Evolutionary conservation across 2,113 vertebrate species (phyloP).

Genomic region (Pygoscelis antarcticus): DNA sequence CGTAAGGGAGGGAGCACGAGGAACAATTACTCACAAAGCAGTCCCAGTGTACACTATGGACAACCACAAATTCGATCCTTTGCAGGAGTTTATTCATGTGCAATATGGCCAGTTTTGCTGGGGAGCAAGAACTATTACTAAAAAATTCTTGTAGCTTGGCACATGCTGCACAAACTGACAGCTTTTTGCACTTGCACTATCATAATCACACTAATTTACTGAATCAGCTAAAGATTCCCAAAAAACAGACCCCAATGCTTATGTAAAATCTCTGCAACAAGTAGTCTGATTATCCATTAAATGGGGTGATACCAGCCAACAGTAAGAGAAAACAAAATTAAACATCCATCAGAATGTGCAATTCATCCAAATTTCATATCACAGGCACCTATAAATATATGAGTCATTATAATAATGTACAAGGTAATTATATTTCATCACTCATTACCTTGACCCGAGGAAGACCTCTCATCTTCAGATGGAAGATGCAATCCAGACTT

Average conservation of each 20-base stretch:
- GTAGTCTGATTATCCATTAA: conserved; percentile 48
- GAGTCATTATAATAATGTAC: conserved; percentile 60
- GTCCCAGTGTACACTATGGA: neutral
- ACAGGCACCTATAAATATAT: conserved; percentile 51
- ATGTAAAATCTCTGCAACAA: conserved; percentile 34
- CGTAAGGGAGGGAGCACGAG: accelerated
- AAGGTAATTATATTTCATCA: conserved; percentile 59
- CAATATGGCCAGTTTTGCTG: neutral
- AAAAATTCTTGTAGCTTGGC: neutral
- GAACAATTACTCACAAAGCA: neutral
- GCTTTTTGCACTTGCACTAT: neutral
- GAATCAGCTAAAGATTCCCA: neutral
- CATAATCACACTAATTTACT: neutral
- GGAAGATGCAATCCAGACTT: conserved; percentile 40
- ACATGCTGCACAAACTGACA: neutral
- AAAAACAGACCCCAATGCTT: conserved; percentile 5
- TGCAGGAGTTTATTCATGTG: neutral
- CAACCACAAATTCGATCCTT: neutral
- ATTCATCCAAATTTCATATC: conserved; percentile 48
- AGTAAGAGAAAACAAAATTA: conserved; percentile 58
- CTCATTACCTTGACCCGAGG: conserved; percentile 50
- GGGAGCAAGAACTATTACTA: neutral
- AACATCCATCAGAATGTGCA: conserved; percentile 43
- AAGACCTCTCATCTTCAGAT: conserved; percentile 27
- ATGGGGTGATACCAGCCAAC: conserved; percentile 18